Conservation (phyloP, 1,140 invertebrate species). For the Hestina assimilis region DNA sequence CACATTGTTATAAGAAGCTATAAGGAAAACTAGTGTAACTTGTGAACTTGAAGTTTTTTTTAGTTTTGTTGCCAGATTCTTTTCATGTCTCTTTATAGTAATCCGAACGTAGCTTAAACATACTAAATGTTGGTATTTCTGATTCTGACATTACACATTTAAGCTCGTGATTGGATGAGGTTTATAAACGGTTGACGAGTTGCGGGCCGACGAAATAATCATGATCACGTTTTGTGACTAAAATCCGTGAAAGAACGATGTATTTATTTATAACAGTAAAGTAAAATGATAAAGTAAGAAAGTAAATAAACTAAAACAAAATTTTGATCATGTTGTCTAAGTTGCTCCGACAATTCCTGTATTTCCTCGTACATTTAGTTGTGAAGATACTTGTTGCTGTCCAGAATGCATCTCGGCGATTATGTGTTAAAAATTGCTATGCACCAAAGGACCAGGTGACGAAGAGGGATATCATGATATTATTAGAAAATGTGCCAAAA, state of each 20-base stretch:
- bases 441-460: constrained; percentile 37
- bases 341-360: constrained; percentile 55
- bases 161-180: constrained; percentile 64
- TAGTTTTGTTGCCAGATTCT: too few relatives aligned
- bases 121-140: constrained; percentile 36
- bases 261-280: background rate
- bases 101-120: constrained; percentile 13
- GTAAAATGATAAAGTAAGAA: constrained; percentile 59
- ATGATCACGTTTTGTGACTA: constrained; percentile 24
- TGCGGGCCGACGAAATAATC: constrained; percentile 30
- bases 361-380: constrained; percentile 60
- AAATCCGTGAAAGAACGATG: constrained; percentile 19
- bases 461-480: constrained; percentile 50
- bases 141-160: constrained; percentile 46
- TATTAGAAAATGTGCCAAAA: constrained; percentile 52
- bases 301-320: constrained; percentile 20
- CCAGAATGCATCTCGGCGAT: constrained; percentile 62
- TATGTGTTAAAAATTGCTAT: constrained; percentile 43
- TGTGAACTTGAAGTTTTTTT: too few relatives aligned
- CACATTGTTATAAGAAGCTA: too few relatives aligned
- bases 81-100: background rate
- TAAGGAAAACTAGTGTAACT: too few relatives aligned
- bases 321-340: constrained; percentile 56
- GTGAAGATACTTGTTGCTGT: constrained; percentile 70
- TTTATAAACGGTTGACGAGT: constrained; percentile 49